Percentiles rank a stretch among this genome's conserved stretches.
phyloP scores from a whole-genome alignment of 1,140 invertebrate species.

The Harlomillsia oculata region DNA sequence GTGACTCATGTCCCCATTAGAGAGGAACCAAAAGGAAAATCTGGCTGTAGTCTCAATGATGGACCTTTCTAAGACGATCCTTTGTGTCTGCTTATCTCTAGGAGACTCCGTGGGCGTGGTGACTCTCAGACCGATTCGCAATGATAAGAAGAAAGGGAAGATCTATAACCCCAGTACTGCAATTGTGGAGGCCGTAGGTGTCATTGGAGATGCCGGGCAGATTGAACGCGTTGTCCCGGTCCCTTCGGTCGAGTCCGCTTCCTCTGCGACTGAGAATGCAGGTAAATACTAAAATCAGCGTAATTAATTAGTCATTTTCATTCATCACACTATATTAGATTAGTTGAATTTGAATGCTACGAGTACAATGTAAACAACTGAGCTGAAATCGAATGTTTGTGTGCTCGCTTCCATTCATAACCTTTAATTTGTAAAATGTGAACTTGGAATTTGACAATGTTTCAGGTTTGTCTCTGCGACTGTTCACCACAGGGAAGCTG shows the following conservation, averaged over 20 bases:
- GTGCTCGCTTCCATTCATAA: neutral
- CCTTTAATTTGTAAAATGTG: neutral
- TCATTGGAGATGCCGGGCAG: slow-evolving; percentile 6
- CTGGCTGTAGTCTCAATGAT: no score
- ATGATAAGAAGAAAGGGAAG: slow-evolving; percentile 30
- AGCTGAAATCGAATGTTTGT: no score
- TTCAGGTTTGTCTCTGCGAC: slow-evolving; percentile 18
- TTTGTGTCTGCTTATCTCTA: neutral
- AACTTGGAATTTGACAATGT: neutral
- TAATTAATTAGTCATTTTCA: neutral
- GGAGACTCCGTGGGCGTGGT: slow-evolving; percentile 27
- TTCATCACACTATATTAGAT: neutral
- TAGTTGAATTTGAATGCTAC: neutral
- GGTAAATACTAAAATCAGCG: neutral
- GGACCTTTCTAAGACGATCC: no score
- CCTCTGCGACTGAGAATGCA: slow-evolving; percentile 19
- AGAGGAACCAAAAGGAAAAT: no score
- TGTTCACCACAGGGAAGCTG: slow-evolving; percentile 14
- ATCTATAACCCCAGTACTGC: slow-evolving; percentile 2
- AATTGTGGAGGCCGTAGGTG: neutral
- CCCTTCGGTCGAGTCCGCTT: slow-evolving; percentile 25
- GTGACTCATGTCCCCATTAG: no score
- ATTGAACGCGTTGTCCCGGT: slow-evolving; percentile 4
- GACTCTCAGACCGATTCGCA: slow-evolving; percentile 28
- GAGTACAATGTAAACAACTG: neutral